Evolutionary conservation across 2,888 invertebrate genomes (phyloP), one percentile per base, ranked within the genome.

Genomic region (Campoplex nolae): DNA sequence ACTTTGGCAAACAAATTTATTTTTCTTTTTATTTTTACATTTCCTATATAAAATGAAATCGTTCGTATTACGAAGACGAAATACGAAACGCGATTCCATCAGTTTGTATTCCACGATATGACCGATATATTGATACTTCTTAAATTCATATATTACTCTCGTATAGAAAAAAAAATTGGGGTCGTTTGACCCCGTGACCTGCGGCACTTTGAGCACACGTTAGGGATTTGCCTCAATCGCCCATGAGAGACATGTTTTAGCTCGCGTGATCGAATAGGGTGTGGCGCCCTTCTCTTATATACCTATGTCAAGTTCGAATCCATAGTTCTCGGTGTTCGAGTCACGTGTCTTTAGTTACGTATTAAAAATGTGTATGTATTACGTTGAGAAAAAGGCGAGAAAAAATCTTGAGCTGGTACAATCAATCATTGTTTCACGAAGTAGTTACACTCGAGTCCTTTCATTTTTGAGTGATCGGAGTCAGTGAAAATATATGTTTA

Each of bases 181-280:
- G 38, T 42, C 23, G 18, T 68, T 75, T 80, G 80, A 80, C 80
- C 84, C 71, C 45, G 71, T 74, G 82, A 82, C 67, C 67, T 32
- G 67, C 28, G 67, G 67, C 48, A 85, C 77, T 73, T 76, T 56
- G 35, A 65, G 58, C 62, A 68, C 38, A 38, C 62, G 65, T 28
- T 54, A 38, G 45, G 67, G 83, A 85, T 78, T 82, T 68, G 51
- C 85, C 77, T 85, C 85, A 82, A 85, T 85, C 85, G 82, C 74
- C 74, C 45, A 51, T 74, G 77, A 82, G 74, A 82, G 74, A 67
- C 77, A 35, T 77, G 38, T 78, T 85, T 82, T 68, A 62, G 58
- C 73, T 77, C 62, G 85, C 82, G 77, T 85, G 82, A 82, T 85
- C 32, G 74, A 78, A 78, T 38, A 78, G 82, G 85, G 85, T 82